Evolutionary conservation across 1,140 invertebrate species (phyloP), one percentile per base, ranked within the genome.

Genomic region (Helicorthomorpha holstii): DNA sequence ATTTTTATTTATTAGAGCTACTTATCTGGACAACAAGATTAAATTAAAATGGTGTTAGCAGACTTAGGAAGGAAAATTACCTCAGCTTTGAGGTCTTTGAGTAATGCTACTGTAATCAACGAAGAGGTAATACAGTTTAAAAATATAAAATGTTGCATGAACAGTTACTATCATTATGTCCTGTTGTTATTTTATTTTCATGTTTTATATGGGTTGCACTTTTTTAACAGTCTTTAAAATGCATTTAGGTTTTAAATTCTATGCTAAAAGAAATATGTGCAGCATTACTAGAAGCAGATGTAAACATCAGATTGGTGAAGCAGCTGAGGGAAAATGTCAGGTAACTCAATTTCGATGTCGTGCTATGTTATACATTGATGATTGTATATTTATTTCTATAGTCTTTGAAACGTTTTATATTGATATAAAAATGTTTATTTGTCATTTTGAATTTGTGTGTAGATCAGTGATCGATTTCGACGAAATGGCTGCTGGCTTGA

Each of bases 11-110:
- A n/a, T n/a, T n/a, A n/a, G n/a, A n/a, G n/a, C n/a, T n/a, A n/a
- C n/a, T n/a, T n/a, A n/a, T n/a, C n/a, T n/a, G n/a, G n/a, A n/a
- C n/a, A n/a, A n/a, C n/a, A n/a, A n/a, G n/a, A n/a, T n/a, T n/a
- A 41, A 54, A 50, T 49, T 24, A 86, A 75, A 65, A 98, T 99
- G 96, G 96, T 99, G 68, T 90, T 99, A 78, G 96, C 95, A 61
- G 95, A 99, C 78, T 82, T 99, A 68, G 96, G 96, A 64, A 81
- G 95, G 66, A 97, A 98, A 77, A 98, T 99, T 68, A 98, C 95
- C 59, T 88, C 88, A 64, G 96, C 96, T 46, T 72, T 99, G 64
- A 84, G 93, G 61, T 96, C 92, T 27, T 73, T 99, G 52, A 96
- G 91, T 70, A 95, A 95, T 78, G 94, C 94, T 45, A 98, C 94